Conservation (phyloP, 2,113 vertebrate species). For the Ceuthmochares aereus region DNA sequence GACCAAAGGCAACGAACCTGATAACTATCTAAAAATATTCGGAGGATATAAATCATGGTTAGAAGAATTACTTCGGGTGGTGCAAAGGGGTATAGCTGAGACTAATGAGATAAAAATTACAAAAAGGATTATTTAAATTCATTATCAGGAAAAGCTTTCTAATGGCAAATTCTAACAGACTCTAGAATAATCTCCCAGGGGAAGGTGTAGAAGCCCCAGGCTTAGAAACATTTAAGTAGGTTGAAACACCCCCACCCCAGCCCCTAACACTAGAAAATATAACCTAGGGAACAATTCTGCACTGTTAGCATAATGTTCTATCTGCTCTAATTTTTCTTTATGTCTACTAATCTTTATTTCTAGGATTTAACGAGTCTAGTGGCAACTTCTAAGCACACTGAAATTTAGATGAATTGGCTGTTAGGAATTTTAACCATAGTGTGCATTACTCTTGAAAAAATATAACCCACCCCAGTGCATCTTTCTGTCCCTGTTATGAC, state of each 20-base stretch:
- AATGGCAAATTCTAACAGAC: slow-evolving; percentile 8
- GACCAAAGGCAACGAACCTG: background rate
- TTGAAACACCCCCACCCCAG: background rate
- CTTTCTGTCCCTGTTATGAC: background rate
- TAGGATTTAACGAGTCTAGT: background rate
- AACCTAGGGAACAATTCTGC: background rate
- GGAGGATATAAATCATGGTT: background rate
- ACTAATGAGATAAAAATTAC: slow-evolving; percentile 22
- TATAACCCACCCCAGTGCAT: background rate
- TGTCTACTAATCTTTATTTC: background rate
- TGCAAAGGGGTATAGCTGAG: background rate
- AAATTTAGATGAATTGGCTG: background rate
- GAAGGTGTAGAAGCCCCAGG: slow-evolving; percentile 10
- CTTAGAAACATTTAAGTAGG: slow-evolving; percentile 20
- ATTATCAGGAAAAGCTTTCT: slow-evolving; percentile 24
- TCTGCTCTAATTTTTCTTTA: background rate
- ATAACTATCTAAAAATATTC: slow-evolving; percentile 21
- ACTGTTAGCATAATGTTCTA: background rate
- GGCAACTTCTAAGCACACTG: background rate
- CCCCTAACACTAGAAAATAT: background rate
- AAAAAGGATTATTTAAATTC: slow-evolving; percentile 17
- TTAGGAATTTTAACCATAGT: background rate
- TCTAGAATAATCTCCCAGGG: background rate
- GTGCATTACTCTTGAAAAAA: background rate
- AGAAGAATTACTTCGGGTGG: background rate